Conservation (phyloP, 1,140 invertebrate genomes). For the Macrobrachium rosenbergii region DNA sequence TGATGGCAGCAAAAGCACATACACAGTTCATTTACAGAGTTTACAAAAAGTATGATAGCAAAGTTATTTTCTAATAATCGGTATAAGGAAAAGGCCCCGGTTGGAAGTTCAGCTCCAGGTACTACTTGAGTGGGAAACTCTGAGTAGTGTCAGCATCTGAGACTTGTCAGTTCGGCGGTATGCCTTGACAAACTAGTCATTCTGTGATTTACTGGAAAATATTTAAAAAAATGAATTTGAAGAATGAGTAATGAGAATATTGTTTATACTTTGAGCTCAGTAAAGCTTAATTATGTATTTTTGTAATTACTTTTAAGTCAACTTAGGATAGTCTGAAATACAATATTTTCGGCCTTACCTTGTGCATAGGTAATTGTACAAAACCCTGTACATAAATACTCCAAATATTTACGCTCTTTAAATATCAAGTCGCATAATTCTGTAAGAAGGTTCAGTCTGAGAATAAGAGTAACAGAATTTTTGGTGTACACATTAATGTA, state of each 20-base stretch:
- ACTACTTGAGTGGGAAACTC: conserved; percentile 2
- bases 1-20: conserved; percentile 19
- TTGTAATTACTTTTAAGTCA: conserved; percentile 65
- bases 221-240: conserved; percentile 46
- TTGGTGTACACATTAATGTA: no score
- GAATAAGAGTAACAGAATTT: conserved; percentile 35
- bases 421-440: conserved; percentile 29
- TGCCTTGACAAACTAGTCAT: conserved; percentile 64
- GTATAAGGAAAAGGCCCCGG: conserved; percentile 38
- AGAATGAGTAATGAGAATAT: conserved; percentile 57
- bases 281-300: conserved; percentile 63
- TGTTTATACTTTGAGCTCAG: conserved; percentile 64
- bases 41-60: conserved; percentile 41
- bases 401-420: conserved; percentile 36
- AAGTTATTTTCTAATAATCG: conserved; percentile 52
- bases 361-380: conserved; percentile 62
- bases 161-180: conserved; percentile 58
- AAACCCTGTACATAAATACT: conserved; percentile 61
- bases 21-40: conserved; percentile 47
- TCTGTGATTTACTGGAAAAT: conserved; percentile 61
- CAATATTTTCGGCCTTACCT: conserved; percentile 64
- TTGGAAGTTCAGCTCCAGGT: conserved; percentile 7
- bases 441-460: conserved; percentile 26
- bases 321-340: conserved; percentile 60
- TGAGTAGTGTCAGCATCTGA: conserved; percentile 23